phyloP scores from a whole-genome alignment of 2,113 vertebrate species.

The Heliornis fulica region DNA sequence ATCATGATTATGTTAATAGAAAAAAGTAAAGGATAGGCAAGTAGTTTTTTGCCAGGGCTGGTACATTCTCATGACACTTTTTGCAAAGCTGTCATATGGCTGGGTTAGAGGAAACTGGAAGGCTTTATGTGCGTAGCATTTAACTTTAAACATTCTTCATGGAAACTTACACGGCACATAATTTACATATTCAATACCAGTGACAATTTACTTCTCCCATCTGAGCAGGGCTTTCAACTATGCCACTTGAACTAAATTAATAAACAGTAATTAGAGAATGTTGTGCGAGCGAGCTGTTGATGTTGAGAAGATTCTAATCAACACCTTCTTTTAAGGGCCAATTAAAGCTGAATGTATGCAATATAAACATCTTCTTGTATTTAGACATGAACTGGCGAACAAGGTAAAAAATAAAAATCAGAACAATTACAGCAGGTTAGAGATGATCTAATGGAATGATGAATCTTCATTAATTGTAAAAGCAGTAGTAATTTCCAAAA shows the following conservation, averaged over 20 bases:
- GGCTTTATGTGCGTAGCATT: conserved; percentile 70
- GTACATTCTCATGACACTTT: conserved; percentile 45
- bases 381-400: conserved; percentile 80
- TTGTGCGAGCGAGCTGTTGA: conserved; percentile 85
- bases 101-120: conserved; percentile 67
- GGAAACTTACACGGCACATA: conserved; percentile 79
- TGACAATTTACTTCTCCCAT: conserved; percentile 87
- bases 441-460: conserved; percentile 61
- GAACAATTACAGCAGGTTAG: conserved; percentile 75
- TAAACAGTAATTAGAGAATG: conserved; percentile 88
- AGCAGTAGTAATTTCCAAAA: conserved; percentile 59
- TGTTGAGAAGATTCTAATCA: conserved; percentile 87
- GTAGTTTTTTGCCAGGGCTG: conserved; percentile 32
- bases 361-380: conserved; percentile 86
- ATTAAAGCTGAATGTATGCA: conserved; percentile 86
- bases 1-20: conserved; percentile 19
- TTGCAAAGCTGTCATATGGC: conserved; percentile 43
- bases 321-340: conserved; percentile 87
- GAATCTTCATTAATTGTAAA: conserved; percentile 42
- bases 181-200: conserved; percentile 86
- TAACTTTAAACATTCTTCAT: conserved; percentile 81
- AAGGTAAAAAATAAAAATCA: conserved; percentile 77
- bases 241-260: conserved; percentile 88
- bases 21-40: conserved; percentile 37
- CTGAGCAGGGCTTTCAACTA: conserved; percentile 84